Base-by-base conservation (phyloP, 2,797 vertebrate genomes). In the Echeneis naucrates region DNA sequence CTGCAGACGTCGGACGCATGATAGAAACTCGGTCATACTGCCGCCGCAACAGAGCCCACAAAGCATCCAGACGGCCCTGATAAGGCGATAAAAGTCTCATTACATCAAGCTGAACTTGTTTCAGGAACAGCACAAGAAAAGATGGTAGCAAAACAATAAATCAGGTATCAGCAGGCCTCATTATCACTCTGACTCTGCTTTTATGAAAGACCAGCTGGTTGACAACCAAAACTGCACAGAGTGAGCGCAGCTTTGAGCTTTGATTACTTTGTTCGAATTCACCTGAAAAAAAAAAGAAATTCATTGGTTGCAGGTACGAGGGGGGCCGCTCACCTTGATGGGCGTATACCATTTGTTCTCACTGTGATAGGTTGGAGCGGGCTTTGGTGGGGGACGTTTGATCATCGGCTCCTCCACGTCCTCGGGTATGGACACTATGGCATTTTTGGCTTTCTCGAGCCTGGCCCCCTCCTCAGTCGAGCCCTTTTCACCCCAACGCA, bases 401-500 rank as follows among this genome's bases (percentile, higher is more conserved):
- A 91, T 84, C 81, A 93, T 70, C 0, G 94, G 93, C 58, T 94
- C 94, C 21, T 97, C 96, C 5, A 68, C 16, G 19, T 97, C 96
- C 83, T 98, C 97, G 1, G 95, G 95, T 26, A 97, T 65, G n/a
- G 89, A 96, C 50, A 99, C 92, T 54, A 95, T 91, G 38, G 98
- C 97, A 26, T 99, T 99, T 92, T 98, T 99, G 47, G 98, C 97
- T 81, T 94, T 98, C 88, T 99, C 98, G 77, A 99, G 85, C 8
- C 97, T 92, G 4, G 98, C 97, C 0, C 98, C 98, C 91, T 99
- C 98, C 70, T 99, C 98, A 0, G 98, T 99, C 0, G 98, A 99
- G 58, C 98, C 98, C 77, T 97, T 99, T 73, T 98, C 97, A 0
- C 98, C 98, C 98, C 98, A 99, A 14, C 96, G 97, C 24, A 99